Conservation (phyloP, 2,113 vertebrate species). For the Paracyprichromis sp. region DNA sequence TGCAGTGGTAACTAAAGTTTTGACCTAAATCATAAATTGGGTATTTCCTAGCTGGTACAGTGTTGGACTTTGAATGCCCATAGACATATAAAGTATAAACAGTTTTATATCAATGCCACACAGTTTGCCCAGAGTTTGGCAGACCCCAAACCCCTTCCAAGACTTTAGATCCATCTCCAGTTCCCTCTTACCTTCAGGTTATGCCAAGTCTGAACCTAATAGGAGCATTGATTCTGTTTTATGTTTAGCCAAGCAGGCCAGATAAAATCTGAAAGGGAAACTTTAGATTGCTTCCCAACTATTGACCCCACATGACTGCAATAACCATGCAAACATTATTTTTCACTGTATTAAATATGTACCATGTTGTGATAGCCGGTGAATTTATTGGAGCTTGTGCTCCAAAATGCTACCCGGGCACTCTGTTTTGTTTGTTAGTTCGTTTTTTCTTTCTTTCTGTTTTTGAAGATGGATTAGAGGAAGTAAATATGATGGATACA, state of each 20-base stretch:
- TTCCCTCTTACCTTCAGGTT: conserved; percentile 8
- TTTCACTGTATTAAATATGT: background rate
- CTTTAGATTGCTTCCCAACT: conserved; percentile 1
- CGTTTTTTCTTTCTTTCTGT: background rate
- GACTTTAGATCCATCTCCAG: background rate
- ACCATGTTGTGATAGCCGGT: background rate
- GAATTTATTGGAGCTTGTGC: background rate
- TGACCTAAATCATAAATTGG: background rate
- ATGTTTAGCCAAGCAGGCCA: conserved; percentile 11
- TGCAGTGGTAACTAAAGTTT: background rate
- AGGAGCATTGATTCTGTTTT: conserved; percentile 37
- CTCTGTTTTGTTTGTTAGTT: background rate
- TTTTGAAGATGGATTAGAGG: background rate
- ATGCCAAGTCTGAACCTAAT: background rate
- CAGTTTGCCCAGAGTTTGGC: background rate
- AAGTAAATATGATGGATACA: background rate
- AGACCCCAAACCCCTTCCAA: background rate
- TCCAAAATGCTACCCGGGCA: background rate
- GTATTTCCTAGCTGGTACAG: background rate
- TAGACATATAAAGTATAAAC: background rate
- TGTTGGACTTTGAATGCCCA: background rate
- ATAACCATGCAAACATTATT: background rate
- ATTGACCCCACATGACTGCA: background rate
- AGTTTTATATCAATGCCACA: background rate
- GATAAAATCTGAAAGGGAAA: conserved; percentile 22